These are phyloP conservation scores for Xestia rhomboidea DNA, from an alignment of 2,888 invertebrate genomes.

Conservation along the genomic window DNA sequence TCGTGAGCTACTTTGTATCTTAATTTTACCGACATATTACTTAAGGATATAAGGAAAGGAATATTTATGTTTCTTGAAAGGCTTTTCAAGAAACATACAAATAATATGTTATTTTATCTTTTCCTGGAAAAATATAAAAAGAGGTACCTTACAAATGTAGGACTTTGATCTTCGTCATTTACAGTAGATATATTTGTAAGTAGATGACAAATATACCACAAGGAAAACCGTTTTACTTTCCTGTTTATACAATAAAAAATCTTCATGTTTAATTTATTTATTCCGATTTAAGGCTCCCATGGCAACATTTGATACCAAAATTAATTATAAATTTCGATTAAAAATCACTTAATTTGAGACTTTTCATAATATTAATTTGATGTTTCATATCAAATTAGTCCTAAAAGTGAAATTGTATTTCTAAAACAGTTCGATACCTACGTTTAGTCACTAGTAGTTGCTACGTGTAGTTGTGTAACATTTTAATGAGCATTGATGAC, in stretches of 20 bases:
- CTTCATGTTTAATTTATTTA: slow-evolving; percentile 5
- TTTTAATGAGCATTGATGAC: not conserved
- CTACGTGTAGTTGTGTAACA: not conserved
- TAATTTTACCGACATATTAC: not conserved
- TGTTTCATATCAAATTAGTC: not conserved
- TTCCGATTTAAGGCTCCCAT: not conserved
- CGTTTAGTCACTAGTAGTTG: not conserved
- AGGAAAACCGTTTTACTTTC: not conserved
- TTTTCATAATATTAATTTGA: not conserved
- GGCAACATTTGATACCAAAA: not conserved
- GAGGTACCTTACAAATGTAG: not conserved
- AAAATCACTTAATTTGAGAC: not conserved
- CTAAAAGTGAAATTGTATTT: not conserved
- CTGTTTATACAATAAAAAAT: not conserved
- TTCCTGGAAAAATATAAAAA: slow-evolving; percentile 2
- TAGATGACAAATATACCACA: not conserved
- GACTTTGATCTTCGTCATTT: not conserved
- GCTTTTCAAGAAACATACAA: not conserved
- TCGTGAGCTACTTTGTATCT: not conserved
- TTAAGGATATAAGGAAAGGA: no score
- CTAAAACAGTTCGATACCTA: not conserved
- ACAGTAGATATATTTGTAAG: not conserved
- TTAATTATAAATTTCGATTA: not conserved
- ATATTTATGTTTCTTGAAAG: no score
- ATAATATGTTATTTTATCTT: not conserved